Conservation (phyloP, 2,113 vertebrate genomes). For the Budorcas taxicolor region DNA sequence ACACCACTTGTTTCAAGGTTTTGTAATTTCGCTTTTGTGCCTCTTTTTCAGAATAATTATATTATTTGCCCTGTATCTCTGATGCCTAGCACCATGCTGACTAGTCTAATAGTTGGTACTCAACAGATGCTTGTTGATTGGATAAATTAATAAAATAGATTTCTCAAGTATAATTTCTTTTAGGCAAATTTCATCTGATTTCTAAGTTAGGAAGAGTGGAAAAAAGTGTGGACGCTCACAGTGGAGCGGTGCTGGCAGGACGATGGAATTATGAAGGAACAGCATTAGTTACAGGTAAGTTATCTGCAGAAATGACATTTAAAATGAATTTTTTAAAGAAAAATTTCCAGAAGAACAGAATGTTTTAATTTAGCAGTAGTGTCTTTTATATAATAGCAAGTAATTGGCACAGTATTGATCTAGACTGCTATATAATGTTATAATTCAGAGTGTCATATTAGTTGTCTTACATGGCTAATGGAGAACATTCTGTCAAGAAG, state of each 20-base stretch:
- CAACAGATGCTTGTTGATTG: neutral
- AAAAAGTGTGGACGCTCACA: slow-evolving; percentile 95
- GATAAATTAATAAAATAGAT: slow-evolving; percentile 3
- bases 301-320: neutral
- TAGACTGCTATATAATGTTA: neutral
- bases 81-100: neutral
- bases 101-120: neutral
- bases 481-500: neutral
- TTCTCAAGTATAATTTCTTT: slow-evolving; percentile 48
- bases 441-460: neutral
- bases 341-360: neutral
- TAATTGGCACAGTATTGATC: neutral
- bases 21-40: neutral
- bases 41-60: slow-evolving; percentile 14
- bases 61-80: neutral
- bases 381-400: neutral
- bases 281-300: slow-evolving; percentile 92
- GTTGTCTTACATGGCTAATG: neutral
- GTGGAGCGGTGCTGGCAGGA: slow-evolving; percentile 93
- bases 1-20: neutral
- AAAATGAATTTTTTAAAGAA: neutral
- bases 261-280: slow-evolving; percentile 97
- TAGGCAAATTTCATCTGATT: slow-evolving; percentile 95
- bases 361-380: slow-evolving; percentile 20
- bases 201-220: slow-evolving; percentile 93